These are phyloP conservation scores for Spatulosminthurus flaviceps DNA, from an alignment of 2,888 invertebrate genomes.

Conservation along the genomic window DNA sequence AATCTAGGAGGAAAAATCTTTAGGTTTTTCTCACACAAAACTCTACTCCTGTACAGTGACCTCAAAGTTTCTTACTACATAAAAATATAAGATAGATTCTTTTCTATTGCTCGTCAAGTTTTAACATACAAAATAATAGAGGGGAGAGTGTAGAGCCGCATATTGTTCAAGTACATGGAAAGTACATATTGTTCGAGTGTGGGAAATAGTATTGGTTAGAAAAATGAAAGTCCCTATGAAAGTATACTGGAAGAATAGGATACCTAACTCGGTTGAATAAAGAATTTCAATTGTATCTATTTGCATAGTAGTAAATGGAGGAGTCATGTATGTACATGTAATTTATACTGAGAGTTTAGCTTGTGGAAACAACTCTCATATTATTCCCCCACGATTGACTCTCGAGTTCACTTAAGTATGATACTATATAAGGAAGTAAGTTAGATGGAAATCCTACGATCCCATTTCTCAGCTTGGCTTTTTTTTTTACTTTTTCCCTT, in stretches of 20 bases:
- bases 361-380: constrained; percentile 7
- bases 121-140: too few species aligned
- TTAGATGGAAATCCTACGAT: background rate
- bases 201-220: too few species aligned
- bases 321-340: background rate
- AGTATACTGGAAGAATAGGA: background rate
- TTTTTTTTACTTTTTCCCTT: constrained; percentile 8
- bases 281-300: constrained; percentile 30
- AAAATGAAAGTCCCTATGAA: too few species aligned
- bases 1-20: background rate
- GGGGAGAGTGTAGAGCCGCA: too few species aligned
- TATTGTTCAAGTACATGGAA: too few species aligned
- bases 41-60: background rate
- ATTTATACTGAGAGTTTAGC: constrained; percentile 1
- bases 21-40: background rate
- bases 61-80: background rate
- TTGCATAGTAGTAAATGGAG: constrained; percentile 37
- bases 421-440: background rate
- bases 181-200: too few species aligned
- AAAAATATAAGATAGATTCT: too few species aligned
- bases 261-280: constrained; percentile 28
- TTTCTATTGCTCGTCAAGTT: too few species aligned
- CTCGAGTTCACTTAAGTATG: background rate
- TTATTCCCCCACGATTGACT: constrained; percentile 3
- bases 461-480: background rate